Evolutionary conservation across 2,113 vertebrate genomes (phyloP), one percentile per base, ranked within the genome.

Genomic region (Bufo gargarizans): DNA sequence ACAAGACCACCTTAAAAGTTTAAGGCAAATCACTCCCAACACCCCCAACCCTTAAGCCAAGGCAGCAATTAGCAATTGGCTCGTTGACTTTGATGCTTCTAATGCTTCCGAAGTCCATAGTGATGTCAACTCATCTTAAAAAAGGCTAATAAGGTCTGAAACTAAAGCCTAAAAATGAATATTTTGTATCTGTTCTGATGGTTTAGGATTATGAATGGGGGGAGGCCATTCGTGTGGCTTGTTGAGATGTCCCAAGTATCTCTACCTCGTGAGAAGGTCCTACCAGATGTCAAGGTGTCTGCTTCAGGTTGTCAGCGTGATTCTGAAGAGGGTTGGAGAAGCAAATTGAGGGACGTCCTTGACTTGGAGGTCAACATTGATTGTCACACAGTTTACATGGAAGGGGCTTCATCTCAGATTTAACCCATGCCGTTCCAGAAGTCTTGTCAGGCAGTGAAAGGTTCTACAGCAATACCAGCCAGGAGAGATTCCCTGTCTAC

Each of bases 401-500:
- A 72, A 16, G 69, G 69, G 22, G 12, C 22, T 58, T 78, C 11
- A 13, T 33, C 22, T 45, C 1, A 2, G 0, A 43, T 58, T 79
- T 79, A 79, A 79, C 77, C 10, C 53, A 0, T 33, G 49, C 47
- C n/a, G 7, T 78, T 53, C 77, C 77, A 43, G n/a, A 33, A 58
- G 77, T 13, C n/a, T 78, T 50, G 20, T 20, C 43, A 71, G 49
- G 65, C 49, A 71, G n/a, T 8, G 50, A 84, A 49, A 83, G 22
- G 61, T 63, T 69, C 33, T 50, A 56, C 4, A 55, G 6, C 77
- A 43, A 19, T 8, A 55, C 6, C 33, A 19, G 69, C 11, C 22
- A 76, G 14, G 77, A 82, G 78, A 59, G 63, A 74, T 82, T 87
- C 86, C 77, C 72, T 10, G 13, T 59, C 12, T 85, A 22, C 43